These are phyloP conservation scores for Campoplex capitator DNA, from an alignment of 2,888 invertebrate species.

Conservation along the genomic window DNA sequence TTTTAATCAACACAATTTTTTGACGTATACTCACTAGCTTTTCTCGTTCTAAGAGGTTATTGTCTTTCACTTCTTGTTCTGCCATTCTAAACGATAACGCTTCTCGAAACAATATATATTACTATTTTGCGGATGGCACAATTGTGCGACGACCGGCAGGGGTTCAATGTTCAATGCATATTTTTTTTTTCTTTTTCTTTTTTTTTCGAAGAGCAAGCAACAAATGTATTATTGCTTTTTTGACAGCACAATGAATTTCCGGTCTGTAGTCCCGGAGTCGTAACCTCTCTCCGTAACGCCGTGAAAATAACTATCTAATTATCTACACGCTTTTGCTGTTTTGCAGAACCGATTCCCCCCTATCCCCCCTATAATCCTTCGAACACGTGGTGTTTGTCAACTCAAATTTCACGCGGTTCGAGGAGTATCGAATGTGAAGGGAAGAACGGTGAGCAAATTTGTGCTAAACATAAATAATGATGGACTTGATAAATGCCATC, in stretches of 20 bases:
- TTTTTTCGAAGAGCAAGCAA: neutral
- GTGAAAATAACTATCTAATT: constrained; percentile 1
- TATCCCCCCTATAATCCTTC: too few relatives aligned
- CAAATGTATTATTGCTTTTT: constrained; percentile 15
- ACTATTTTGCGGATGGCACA: constrained; percentile 19
- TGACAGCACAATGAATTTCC: constrained; percentile 26
- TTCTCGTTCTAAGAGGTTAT: constrained; percentile 77
- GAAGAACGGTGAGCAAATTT: neutral
- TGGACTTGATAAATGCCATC: constrained; percentile 73
- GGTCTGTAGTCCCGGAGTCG: constrained; percentile 5
- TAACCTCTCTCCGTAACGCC: neutral
- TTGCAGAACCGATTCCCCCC: neutral
- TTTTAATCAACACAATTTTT: neutral
- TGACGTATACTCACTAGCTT: constrained; percentile 75
- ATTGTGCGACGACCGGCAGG: constrained; percentile 35
- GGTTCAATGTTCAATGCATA: constrained; percentile 61
- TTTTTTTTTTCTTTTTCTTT: constrained; percentile 16
- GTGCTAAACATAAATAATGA: constrained; percentile 63
- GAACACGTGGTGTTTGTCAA: constrained; percentile 23
- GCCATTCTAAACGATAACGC: constrained; percentile 72
- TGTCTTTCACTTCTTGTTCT: constrained; percentile 75
- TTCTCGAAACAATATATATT: neutral
- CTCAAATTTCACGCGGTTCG: neutral
- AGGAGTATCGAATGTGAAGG: neutral
- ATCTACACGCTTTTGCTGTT: neutral